These are phyloP conservation scores for Monomorium pharaonis DNA, from an alignment of 1,140 invertebrate species.

Conservation along the genomic window DNA sequence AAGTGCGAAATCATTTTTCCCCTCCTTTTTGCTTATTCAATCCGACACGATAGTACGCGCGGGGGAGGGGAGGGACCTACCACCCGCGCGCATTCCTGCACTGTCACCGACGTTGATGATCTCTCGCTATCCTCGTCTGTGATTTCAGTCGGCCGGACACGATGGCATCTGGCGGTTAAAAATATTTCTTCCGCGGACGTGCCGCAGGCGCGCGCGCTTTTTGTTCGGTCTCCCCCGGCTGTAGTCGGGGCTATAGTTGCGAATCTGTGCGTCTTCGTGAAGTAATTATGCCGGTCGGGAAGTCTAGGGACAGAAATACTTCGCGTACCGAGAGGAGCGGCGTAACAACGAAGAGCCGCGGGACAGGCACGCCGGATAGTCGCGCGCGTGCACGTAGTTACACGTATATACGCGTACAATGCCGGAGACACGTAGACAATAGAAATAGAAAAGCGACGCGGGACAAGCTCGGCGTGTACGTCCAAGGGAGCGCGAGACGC, in stretches of 20 bases:
- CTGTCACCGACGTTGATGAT: slow-evolving; percentile 32
- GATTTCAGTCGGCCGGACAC: slow-evolving; percentile 63
- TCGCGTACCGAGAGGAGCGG: slow-evolving; percentile 46
- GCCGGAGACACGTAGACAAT: slow-evolving; percentile 59
- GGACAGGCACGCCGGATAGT: background rate
- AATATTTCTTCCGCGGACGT: slow-evolving; percentile 67
- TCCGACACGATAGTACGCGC: background rate
- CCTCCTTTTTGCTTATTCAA: background rate
- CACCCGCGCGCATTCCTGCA: slow-evolving; percentile 33
- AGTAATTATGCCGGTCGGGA: slow-evolving; percentile 68
- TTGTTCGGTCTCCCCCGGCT: slow-evolving; percentile 46
- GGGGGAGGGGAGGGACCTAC: background rate
- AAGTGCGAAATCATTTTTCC: background rate
- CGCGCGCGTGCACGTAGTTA: background rate
- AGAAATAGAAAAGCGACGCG: slow-evolving; percentile 54
- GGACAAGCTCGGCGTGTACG: slow-evolving; percentile 29
- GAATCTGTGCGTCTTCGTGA: slow-evolving; percentile 66
- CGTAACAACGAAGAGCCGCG: background rate
- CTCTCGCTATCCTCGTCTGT: slow-evolving; percentile 27
- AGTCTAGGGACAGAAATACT: slow-evolving; percentile 67
- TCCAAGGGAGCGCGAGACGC: background rate
- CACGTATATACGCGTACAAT: slow-evolving; percentile 20
- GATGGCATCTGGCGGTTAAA: slow-evolving; percentile 71
- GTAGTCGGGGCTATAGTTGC: slow-evolving; percentile 36
- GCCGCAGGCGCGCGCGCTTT: slow-evolving; percentile 57